phyloP scores from a whole-genome alignment of 2,113 vertebrate species.

The Anser cygnoides region DNA sequence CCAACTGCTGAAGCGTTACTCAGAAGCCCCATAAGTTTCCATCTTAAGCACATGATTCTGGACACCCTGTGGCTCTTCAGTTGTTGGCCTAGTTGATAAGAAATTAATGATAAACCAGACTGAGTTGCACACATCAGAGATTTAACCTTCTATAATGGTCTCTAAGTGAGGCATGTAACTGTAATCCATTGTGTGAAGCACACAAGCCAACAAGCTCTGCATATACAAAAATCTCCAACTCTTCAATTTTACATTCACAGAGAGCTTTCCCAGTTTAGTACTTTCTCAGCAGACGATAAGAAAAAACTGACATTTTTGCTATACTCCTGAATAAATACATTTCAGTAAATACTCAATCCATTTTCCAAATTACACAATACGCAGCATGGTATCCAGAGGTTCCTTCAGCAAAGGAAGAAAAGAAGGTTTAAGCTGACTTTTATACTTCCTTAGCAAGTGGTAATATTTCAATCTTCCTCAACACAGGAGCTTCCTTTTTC shows the following conservation, averaged over 20 bases:
- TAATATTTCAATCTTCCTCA: background rate
- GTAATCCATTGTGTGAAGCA: background rate
- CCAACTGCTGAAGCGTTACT: fast-evolving
- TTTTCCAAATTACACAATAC: background rate
- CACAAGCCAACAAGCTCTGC: background rate
- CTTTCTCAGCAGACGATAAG: background rate
- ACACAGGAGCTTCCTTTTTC: background rate
- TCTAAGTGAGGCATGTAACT: background rate
- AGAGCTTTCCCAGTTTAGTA: background rate
- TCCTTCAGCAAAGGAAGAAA: background rate
- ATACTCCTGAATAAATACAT: background rate
- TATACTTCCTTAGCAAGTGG: background rate
- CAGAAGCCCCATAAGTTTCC: background rate
- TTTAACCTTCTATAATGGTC: background rate
- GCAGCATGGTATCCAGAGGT: background rate
- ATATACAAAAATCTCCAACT: background rate
- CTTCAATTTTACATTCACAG: background rate
- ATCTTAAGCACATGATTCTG: background rate
- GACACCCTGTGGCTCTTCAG: background rate
- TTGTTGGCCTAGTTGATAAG: background rate
- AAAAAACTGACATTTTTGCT: background rate
- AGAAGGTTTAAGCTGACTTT: background rate
- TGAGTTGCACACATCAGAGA: background rate
- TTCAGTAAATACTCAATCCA: background rate
- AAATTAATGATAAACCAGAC: background rate